These are phyloP conservation scores for Zosterops japonicus DNA, from an alignment of 2,113 vertebrate species.

Conservation along the genomic window DNA sequence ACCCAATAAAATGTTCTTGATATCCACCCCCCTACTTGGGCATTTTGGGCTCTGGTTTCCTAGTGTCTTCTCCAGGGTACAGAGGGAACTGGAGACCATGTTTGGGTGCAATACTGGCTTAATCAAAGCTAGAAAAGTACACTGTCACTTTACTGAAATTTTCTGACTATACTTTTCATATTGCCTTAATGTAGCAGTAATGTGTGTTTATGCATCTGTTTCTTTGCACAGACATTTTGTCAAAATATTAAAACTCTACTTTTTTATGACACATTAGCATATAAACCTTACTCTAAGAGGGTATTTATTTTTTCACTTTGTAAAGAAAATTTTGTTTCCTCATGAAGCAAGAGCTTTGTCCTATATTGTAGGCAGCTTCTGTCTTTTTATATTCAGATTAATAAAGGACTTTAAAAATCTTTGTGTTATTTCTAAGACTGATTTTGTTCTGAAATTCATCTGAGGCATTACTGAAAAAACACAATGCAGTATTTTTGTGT, in stretches of 20 bases:
- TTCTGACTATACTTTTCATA: slow-evolving; percentile 85
- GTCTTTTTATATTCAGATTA: slow-evolving; percentile 86
- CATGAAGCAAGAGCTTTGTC: slow-evolving; percentile 90
- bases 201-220: slow-evolving; percentile 90
- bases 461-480: neutral
- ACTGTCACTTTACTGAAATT: slow-evolving; percentile 95
- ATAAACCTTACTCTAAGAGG: slow-evolving; percentile 85
- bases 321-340: slow-evolving; percentile 93
- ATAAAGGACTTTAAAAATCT: slow-evolving; percentile 75
- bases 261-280: slow-evolving; percentile 85
- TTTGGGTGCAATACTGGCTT: slow-evolving; percentile 91
- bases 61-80: slow-evolving; percentile 72
- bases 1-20: slow-evolving; percentile 43
- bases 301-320: slow-evolving; percentile 90
- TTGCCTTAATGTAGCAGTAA: slow-evolving; percentile 97
- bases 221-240: slow-evolving; percentile 93
- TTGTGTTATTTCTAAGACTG: neutral
- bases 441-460: neutral
- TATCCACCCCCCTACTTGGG: slow-evolving; percentile 55
- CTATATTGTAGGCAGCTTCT: slow-evolving; percentile 84
- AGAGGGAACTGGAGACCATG: slow-evolving; percentile 79
- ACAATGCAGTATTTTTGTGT: neutral
- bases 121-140: slow-evolving; percentile 83
- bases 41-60: slow-evolving; percentile 75
- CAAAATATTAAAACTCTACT: slow-evolving; percentile 83